Conservation (phyloP, 2,888 invertebrate genomes). For the Periphyllus acericola region DNA sequence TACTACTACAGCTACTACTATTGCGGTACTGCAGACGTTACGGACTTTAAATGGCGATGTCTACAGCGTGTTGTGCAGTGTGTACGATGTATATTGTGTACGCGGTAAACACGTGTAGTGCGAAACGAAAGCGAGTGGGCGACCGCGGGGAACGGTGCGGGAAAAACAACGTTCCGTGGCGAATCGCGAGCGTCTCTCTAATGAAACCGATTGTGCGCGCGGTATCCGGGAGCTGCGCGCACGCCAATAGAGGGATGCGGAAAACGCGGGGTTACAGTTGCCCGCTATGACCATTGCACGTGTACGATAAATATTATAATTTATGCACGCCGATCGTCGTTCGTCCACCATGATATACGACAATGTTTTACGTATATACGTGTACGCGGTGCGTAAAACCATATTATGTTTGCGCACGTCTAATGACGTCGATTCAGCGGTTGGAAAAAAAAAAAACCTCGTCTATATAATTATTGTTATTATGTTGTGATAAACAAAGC, state of each 20-base stretch:
- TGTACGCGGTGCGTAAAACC: background rate
- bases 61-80: too few relatives aligned
- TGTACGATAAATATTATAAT: background rate
- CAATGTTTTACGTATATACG: background rate
- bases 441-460: too few relatives aligned
- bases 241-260: background rate
- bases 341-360: too few relatives aligned
- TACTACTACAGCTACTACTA: too few relatives aligned
- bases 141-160: background rate
- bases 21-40: too few relatives aligned
- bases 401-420: background rate
- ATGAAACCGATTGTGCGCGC: slow-evolving; percentile 41
- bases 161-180: slow-evolving; percentile 3
- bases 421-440: background rate
- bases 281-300: background rate
- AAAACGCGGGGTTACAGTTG: background rate
- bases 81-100: too few relatives aligned
- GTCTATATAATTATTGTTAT: too few relatives aligned
- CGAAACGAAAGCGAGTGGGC: too few relatives aligned
- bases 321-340: background rate
- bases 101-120: too few relatives aligned
- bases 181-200: slow-evolving; percentile 17
- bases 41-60: too few relatives aligned
- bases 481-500: too few relatives aligned
- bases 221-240: too few relatives aligned